Percentiles rank a stretch among this genome's conserved stretches.
These are phyloP conservation scores for Polydrusus pterygomalis DNA, from an alignment of 2,888 invertebrate species.

Conservation along the genomic window DNA sequence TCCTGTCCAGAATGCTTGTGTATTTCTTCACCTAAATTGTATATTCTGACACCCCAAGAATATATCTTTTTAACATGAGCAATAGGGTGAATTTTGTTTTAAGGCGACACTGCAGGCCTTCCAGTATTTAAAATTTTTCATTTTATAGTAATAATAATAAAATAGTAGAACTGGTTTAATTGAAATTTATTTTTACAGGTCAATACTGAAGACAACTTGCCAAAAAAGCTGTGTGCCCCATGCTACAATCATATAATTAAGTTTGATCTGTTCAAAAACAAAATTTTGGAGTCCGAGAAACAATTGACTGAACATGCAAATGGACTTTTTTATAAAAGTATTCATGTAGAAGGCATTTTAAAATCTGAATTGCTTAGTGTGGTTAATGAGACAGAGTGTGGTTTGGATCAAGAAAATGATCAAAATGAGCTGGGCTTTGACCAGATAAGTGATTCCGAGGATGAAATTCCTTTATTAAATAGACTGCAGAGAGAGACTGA, in stretches of 20 bases:
- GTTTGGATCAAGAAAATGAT: neutral
- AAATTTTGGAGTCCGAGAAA: constrained; percentile 36
- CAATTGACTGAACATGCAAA: neutral
- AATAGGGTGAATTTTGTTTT: too few relatives aligned
- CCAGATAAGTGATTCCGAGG: constrained; percentile 23
- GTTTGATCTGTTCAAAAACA: constrained; percentile 44
- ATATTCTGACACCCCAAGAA: too few relatives aligned
- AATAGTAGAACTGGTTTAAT: too few relatives aligned
- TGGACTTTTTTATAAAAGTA: neutral
- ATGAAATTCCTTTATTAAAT: constrained; percentile 27
- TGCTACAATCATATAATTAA: constrained; percentile 44
- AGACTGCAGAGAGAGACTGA: constrained; percentile 1
- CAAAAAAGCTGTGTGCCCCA: constrained; percentile 35
- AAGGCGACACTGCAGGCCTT: too few relatives aligned
- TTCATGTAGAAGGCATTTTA: neutral
- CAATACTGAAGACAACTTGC: constrained; percentile 22
- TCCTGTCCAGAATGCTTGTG: neutral
- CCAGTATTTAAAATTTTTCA: too few relatives aligned
- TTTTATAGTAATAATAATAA: too few relatives aligned
- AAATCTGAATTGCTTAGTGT: constrained; percentile 1
- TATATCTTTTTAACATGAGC: too few relatives aligned
- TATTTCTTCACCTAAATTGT: neutral
- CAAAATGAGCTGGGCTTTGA: neutral
- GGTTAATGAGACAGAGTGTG: neutral
- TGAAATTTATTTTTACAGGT: neutral